phyloP scores from a whole-genome alignment of 1,140 invertebrate genomes.

The Glomeris maerens region DNA sequence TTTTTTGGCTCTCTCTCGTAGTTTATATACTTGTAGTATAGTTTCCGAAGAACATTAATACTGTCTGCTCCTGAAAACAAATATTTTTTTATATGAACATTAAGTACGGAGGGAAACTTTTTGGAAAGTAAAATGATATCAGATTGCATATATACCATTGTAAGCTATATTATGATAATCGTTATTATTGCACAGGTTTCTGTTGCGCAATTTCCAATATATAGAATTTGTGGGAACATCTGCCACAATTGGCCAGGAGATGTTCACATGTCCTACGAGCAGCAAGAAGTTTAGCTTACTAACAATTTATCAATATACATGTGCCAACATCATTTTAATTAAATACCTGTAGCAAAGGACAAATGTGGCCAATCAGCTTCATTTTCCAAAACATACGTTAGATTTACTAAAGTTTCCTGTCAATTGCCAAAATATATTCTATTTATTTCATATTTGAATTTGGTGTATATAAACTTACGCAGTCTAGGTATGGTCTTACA shows the following conservation, averaged over 20 bases:
- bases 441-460: too few species aligned
- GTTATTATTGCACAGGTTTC: constrained; percentile 37
- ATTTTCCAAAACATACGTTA: constrained; percentile 33
- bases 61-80: too few species aligned
- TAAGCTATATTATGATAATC: constrained; percentile 39
- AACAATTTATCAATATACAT: neutral
- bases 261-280: neutral
- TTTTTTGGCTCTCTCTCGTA: too few species aligned
- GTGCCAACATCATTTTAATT: neutral
- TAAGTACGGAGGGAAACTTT: too few species aligned
- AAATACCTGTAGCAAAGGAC: constrained; percentile 33
- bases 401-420: constrained; percentile 27
- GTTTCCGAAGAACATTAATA: too few species aligned
- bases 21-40: too few species aligned
- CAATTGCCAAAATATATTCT: too few species aligned
- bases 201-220: constrained; percentile 1
- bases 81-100: too few species aligned
- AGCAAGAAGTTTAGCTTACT: neutral
- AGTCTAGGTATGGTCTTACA: too few species aligned
- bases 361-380: constrained; percentile 40
- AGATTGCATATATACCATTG: constrained; percentile 35
- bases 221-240: neutral
- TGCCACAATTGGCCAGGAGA: neutral
- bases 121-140: too few species aligned
- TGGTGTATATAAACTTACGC: too few species aligned